These are phyloP conservation scores for Sitta carolinensis DNA, from an alignment of 2,797 vertebrate genomes.

Conservation along the genomic window DNA sequence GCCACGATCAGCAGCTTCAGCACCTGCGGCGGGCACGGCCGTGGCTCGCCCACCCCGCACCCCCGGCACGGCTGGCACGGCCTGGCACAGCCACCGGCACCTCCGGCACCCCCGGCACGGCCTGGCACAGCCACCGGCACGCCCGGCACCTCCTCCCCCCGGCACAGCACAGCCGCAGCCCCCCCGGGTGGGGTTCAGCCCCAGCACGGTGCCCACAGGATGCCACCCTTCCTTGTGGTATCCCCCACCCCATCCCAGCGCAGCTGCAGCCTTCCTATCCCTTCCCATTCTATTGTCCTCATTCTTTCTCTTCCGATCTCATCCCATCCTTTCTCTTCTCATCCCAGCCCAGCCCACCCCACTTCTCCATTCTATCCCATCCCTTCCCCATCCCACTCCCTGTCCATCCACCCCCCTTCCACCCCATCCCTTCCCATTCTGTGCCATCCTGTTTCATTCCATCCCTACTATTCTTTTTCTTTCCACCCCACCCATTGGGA, in stretches of 20 bases:
- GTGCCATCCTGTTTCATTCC: not conserved
- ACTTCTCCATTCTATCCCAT: not conserved
- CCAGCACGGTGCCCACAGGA: accelerated
- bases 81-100: not conserved
- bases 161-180: not conserved
- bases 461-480: too few relatives aligned
- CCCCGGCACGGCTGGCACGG: not conserved
- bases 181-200: not conserved
- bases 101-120: not conserved
- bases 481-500: accelerated
- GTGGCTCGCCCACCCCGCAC: accelerated
- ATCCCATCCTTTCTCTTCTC: not conserved
- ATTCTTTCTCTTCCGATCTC: too few relatives aligned
- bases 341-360: accelerated
- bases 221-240: not conserved
- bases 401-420: too few relatives aligned
- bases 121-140: too few relatives aligned
- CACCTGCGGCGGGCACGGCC: slow-evolving; percentile 70
- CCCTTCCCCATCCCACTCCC: too few relatives aligned
- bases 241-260: accelerated
- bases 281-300: accelerated
- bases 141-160: too few relatives aligned
- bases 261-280: not conserved
- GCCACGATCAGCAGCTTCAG: slow-evolving; percentile 91
- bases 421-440: not conserved